Evolutionary conservation across 2,113 vertebrate species (phyloP), one percentile per base, ranked within the genome.

Genomic region (Limnothrissa miodon): DNA sequence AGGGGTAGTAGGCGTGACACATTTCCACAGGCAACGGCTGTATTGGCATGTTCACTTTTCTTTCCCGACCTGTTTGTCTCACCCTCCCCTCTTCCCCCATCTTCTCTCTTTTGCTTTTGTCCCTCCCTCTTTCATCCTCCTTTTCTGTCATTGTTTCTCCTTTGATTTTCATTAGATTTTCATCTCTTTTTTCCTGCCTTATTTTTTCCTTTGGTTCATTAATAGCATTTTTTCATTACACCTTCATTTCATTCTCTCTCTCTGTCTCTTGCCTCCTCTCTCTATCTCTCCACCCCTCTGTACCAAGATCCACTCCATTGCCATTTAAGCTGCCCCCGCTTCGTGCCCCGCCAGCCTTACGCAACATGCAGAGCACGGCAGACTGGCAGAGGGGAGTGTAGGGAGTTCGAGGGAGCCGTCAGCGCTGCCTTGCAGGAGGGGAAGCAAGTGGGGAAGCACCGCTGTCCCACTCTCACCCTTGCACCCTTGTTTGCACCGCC

Each of bases 371-470:
- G 33, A 74, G 66, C 90, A 90, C 89, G 89, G 90, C 89, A 86
- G 66, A 36, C 25, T 48, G 48, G 45, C 88, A 88, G 86, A 86
- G 89, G 85, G 88, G 86, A 87, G 78, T 85, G 86, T 83, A 84
- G 87, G 90, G 81, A 91, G 91, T 91, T 89, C n/a, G 92, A 92
- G 87, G 87, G 91, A 91, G 10, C 66, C 15, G 29, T 36, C 29
- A 17, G 66, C 29, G 29, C 33, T 74, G 25, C 48, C 6, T 1
- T 74, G n/a, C n/a, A 3, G 25, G 9, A 42, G 42, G 6, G 42
- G 42, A 6, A 42, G 25, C 8, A 8, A 62, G n/a, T 62, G 59
- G 59, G 59, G 59, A 21, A 62, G 51, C 59, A 62, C 25, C 66
- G 5, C 11, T 29, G 33, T 4, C 33, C 15, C 29, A 74, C 29